A percentile compares a stretch with the other conserved stretches of the same genome.
These are phyloP conservation scores for Glaucidium brasilianum DNA, from an alignment of 2,113 vertebrate species.

Conservation along the genomic window DNA sequence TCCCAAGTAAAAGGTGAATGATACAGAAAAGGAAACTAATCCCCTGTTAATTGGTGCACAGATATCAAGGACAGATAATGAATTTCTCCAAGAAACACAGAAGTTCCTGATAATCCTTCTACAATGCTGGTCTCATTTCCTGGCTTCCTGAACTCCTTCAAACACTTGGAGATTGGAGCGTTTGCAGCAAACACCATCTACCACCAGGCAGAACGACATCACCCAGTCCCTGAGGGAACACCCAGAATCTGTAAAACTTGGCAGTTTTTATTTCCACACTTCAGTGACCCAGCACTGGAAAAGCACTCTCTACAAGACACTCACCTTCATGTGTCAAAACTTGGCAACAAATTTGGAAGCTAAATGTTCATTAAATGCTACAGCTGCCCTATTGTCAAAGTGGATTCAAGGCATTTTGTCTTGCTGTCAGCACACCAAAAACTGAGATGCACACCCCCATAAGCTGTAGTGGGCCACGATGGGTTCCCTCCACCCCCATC, in stretches of 20 bases:
- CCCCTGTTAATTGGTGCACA: background rate
- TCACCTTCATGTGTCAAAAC: background rate
- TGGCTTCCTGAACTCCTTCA: background rate
- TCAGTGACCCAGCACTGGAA: background rate
- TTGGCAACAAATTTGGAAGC: background rate
- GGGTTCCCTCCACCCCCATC: background rate
- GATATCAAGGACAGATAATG: background rate
- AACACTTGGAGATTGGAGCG: background rate
- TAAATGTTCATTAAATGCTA: background rate
- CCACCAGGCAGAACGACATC: rapidly evolving
- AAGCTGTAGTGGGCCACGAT: background rate
- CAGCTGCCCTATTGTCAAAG: background rate
- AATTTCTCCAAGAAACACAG: background rate
- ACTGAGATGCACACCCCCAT: rapidly evolving
- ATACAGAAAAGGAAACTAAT: background rate
- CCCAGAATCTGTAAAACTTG: background rate
- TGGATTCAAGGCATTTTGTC: background rate
- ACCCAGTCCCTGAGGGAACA: background rate
- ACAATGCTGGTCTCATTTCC: background rate
- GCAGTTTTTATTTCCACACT: background rate
- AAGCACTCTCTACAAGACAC: background rate
- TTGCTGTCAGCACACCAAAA: background rate
- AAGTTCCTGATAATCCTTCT: background rate
- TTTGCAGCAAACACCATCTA: background rate
- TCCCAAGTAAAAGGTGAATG: background rate